Percentiles rank a stretch among this genome's conserved stretches.
These are phyloP conservation scores for Sprattus sprattus DNA, from an alignment of 2,113 vertebrate genomes.

Conservation along the genomic window DNA sequence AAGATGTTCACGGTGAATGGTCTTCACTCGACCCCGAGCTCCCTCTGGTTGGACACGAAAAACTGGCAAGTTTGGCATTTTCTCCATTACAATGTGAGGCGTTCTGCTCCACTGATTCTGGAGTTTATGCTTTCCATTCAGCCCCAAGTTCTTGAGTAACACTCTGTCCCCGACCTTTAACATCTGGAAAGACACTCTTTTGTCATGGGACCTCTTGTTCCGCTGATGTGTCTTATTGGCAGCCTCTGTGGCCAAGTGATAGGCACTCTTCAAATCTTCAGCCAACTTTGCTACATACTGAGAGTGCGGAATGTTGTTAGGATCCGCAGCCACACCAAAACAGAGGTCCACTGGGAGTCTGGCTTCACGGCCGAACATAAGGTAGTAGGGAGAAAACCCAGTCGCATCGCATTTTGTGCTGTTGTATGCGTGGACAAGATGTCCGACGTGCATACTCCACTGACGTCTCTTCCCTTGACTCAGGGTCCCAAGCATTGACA, in stretches of 20 bases:
- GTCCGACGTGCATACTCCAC: constrained; percentile 13
- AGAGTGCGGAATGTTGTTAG: background rate
- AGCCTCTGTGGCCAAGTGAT: background rate
- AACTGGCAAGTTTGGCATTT: background rate
- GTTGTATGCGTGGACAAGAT: constrained; percentile 8
- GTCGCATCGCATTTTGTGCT: background rate
- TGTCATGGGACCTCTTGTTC: constrained; percentile 8
- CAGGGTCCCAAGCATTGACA: constrained; percentile 6
- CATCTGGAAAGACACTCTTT: background rate
- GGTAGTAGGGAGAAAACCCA: constrained; percentile 15
- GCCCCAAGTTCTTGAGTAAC: background rate
- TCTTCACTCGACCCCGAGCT: background rate
- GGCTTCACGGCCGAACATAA: constrained; percentile 7
- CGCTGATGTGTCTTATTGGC: constrained; percentile 10
- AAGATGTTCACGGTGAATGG: background rate
- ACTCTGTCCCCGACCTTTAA: constrained; percentile 16
- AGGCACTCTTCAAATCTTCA: background rate
- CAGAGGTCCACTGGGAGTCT: constrained; percentile 17
- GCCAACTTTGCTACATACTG: constrained; percentile 3
- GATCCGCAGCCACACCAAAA: background rate
- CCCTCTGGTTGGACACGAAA: constrained; percentile 14
- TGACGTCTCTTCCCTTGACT: background rate
- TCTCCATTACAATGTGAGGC: constrained; percentile 9
- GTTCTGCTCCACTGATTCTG: background rate
- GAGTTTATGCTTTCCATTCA: constrained; percentile 17